Evolutionary conservation across 2,797 vertebrate genomes (phyloP).

Genomic region (Channa striata): DNA sequence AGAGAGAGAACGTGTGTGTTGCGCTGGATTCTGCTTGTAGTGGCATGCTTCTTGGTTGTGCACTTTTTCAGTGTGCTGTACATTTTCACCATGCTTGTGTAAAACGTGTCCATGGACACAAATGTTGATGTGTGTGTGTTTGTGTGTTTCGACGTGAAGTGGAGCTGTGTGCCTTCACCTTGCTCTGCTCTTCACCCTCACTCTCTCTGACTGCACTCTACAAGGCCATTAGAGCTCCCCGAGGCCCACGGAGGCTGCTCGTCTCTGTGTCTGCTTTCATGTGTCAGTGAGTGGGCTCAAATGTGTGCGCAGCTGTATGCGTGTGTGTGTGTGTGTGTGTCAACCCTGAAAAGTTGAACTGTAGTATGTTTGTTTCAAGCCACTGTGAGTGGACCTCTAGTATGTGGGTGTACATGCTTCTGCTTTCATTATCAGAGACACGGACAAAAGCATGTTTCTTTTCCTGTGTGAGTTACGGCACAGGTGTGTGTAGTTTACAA

Average conservation of each 20-base stretch:
- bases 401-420: constrained; percentile 30
- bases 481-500: constrained; percentile 48
- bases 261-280: constrained; percentile 80
- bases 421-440: constrained; percentile 53
- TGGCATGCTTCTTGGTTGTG: constrained; percentile 60
- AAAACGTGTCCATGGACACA: constrained; percentile 26
- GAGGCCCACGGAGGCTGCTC: constrained; percentile 73
- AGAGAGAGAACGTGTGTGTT: constrained; percentile 25
- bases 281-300: constrained; percentile 76
- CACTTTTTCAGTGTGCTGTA: constrained; percentile 33
- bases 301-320: constrained; percentile 7
- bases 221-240: constrained; percentile 84
- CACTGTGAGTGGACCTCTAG: constrained; percentile 23
- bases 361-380: constrained; percentile 41
- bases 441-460: constrained; percentile 45
- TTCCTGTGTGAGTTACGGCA: constrained; percentile 29
- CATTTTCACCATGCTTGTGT: constrained; percentile 35
- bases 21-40: constrained; percentile 57
- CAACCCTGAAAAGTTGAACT: constrained; percentile 37
- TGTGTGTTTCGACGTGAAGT: constrained; percentile 68
- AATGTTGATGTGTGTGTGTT: constrained; percentile 38
- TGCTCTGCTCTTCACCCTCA: constrained; percentile 84
- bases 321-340: constrained; percentile 34
- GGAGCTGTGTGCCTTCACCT: constrained; percentile 79
- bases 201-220: constrained; percentile 80